These are phyloP conservation scores for Trididemnum miniatum DNA, from an alignment of 23 tunicate species.

Conservation along the genomic window DNA sequence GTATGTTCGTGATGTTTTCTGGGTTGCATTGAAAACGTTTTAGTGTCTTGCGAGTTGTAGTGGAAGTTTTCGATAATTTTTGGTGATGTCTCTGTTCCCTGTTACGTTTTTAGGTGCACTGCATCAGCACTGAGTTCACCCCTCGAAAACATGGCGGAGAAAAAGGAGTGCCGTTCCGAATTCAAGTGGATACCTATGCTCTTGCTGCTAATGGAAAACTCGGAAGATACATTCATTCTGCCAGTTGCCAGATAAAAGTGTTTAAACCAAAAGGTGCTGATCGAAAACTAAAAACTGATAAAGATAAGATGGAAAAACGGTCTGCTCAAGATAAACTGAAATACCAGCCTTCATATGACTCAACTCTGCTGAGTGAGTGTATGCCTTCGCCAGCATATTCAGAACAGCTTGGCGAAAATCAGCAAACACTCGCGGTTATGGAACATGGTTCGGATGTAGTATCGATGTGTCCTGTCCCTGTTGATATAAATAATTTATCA, in stretches of 20 bases:
- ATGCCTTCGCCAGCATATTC: slow-evolving; percentile 22
- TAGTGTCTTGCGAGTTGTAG: no score
- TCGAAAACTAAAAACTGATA: slow-evolving; percentile 94
- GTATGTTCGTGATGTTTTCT: no score
- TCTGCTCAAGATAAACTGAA: slow-evolving; percentile 75
- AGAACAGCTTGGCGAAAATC: slow-evolving; percentile 36
- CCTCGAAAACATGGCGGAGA: slow-evolving; percentile 96
- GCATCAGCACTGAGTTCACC: slow-evolving; percentile 97
- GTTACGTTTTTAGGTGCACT: slow-evolving; percentile 53
- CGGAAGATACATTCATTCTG: slow-evolving; percentile 82
- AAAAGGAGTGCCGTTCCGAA: slow-evolving; percentile 95
- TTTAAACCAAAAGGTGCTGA: slow-evolving; percentile 98
- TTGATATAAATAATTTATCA: neutral
- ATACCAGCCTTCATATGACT: slow-evolving; percentile 90
- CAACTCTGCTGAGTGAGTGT: slow-evolving; percentile 82
- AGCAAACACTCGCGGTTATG: neutral
- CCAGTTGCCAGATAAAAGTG: slow-evolving; percentile 91
- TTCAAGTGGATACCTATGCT: slow-evolving; percentile 87
- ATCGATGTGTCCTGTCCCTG: neutral
- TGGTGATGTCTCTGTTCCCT: neutral
- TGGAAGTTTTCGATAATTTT: no score
- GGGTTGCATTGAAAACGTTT: no score
- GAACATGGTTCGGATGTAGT: slow-evolving; percentile 41
- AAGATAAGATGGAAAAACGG: slow-evolving; percentile 87
- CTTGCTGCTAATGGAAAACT: slow-evolving; percentile 49